Conservation (phyloP, 2,888 invertebrate species). For the Microdon myrmicae region DNA sequence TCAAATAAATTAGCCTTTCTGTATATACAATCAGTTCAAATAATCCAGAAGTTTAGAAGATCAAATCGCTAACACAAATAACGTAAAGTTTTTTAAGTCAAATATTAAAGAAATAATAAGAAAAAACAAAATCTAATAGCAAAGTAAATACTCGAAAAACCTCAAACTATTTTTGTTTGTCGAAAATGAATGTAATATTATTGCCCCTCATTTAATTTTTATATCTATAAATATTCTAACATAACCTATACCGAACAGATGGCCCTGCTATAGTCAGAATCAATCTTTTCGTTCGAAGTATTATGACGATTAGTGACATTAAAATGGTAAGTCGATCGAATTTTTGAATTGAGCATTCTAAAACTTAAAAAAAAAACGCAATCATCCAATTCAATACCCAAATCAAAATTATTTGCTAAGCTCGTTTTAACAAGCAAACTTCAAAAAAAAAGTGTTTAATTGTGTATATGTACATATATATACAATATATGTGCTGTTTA, state of each 20-base stretch:
- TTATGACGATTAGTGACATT: conserved; percentile 98
- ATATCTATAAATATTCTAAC: conserved; percentile 33
- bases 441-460: no score
- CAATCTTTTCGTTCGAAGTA: conserved; percentile 98
- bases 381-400: conserved; percentile 27
- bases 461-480: no score
- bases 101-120: conserved; percentile 1
- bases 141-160: conserved; percentile 10
- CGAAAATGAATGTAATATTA: conserved; percentile 39
- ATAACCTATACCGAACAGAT: conserved; percentile 72
- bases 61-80: no score
- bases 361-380: conserved; percentile 32
- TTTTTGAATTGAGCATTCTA: conserved; percentile 32
- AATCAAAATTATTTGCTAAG: conserved; percentile 30
- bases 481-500: no score
- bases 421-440: conserved; percentile 21
- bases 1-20: no score
- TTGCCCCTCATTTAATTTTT: conserved; percentile 47
- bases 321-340: conserved; percentile 90
- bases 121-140: conserved; percentile 15
- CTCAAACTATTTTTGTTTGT: conserved; percentile 29
- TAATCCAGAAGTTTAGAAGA: neutral
- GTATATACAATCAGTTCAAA: conserved; percentile 7
- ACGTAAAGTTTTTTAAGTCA: no score
- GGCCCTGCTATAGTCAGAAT: conserved; percentile 96